Evolutionary conservation across 2,113 vertebrate genomes (phyloP).

Genomic region (Vanacampus margaritifer): DNA sequence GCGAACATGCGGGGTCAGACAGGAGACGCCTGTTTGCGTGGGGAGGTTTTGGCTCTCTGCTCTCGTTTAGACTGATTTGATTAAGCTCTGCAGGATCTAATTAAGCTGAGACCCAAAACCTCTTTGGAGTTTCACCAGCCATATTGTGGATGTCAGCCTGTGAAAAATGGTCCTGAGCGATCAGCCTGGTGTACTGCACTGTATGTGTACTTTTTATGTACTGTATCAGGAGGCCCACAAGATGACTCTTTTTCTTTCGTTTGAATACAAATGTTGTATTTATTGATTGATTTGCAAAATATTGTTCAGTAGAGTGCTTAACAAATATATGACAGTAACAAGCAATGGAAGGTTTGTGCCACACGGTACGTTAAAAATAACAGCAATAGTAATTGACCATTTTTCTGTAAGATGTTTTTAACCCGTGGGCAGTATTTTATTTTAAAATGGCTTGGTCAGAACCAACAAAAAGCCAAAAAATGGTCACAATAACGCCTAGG

Average conservation of each 20-base stretch:
- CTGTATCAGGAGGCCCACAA: background rate
- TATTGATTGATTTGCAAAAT: background rate
- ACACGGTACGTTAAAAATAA: too few relatives aligned
- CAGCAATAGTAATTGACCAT: too few relatives aligned
- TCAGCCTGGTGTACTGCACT: slow-evolving; percentile 44
- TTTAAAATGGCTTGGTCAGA: too few relatives aligned
- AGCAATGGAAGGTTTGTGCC: background rate
- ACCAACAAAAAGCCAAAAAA: too few relatives aligned
- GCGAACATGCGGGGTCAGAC: slow-evolving; percentile 42
- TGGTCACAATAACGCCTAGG: too few relatives aligned
- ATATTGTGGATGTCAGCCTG: slow-evolving; percentile 69
- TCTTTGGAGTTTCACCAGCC: slow-evolving; percentile 67
- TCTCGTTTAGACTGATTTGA: slow-evolving; percentile 73
- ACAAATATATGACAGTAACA: background rate
- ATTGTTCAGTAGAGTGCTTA: too few relatives aligned
- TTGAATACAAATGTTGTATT: background rate
- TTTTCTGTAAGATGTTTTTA: too few relatives aligned
- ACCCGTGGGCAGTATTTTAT: too few relatives aligned
- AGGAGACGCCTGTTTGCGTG: slow-evolving; percentile 39
- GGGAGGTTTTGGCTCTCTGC: slow-evolving; percentile 54
- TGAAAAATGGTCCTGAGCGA: slow-evolving; percentile 64
- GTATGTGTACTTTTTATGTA: slow-evolving; percentile 58
- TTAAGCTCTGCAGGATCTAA: slow-evolving; percentile 73
- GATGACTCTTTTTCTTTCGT: background rate
- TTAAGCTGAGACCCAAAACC: slow-evolving; percentile 66